phyloP scores from a whole-genome alignment of 2,888 invertebrate genomes.

The Parnassius orleans region DNA sequence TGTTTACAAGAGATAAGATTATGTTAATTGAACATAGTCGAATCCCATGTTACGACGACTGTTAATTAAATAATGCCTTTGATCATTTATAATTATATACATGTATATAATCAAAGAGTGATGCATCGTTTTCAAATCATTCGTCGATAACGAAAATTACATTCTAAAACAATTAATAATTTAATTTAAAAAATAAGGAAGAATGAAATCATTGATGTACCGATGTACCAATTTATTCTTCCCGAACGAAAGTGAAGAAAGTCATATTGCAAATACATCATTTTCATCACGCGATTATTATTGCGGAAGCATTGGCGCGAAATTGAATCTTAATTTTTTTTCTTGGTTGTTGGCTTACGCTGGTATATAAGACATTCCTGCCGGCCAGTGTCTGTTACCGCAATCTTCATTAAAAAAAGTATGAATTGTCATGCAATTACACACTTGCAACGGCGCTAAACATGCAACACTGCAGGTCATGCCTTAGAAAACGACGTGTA shows the following conservation, averaged over 20 bases:
- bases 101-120: neutral
- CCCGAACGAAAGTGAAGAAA: slow-evolving; percentile 75
- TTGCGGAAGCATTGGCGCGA: slow-evolving; percentile 75
- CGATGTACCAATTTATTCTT: slow-evolving; percentile 57
- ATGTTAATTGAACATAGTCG: slow-evolving; percentile 11
- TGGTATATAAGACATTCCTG: slow-evolving; percentile 61
- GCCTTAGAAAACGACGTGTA: neutral
- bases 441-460: slow-evolving; percentile 37
- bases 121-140: neutral
- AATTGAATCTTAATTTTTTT: slow-evolving; percentile 76
- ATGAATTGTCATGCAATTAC: slow-evolving; percentile 39
- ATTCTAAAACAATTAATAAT: slow-evolving; percentile 23
- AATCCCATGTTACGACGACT: slow-evolving; percentile 11
- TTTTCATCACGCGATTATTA: slow-evolving; percentile 75
- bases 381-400: slow-evolving; percentile 69
- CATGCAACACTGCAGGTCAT: slow-evolving; percentile 35
- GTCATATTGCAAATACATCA: slow-evolving; percentile 68
- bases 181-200: slow-evolving; percentile 34
- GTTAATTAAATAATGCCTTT: neutral
- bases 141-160: neutral
- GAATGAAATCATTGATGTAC: slow-evolving; percentile 39
- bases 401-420: slow-evolving; percentile 36
- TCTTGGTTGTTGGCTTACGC: slow-evolving; percentile 55
- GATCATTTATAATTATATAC: neutral
- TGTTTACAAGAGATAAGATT: slow-evolving; percentile 21